A percentile compares a stretch with the other conserved stretches of the same genome.
These are phyloP conservation scores for Sciurus carolinensis DNA, from an alignment of 2,797 vertebrate species.

Conservation along the genomic window DNA sequence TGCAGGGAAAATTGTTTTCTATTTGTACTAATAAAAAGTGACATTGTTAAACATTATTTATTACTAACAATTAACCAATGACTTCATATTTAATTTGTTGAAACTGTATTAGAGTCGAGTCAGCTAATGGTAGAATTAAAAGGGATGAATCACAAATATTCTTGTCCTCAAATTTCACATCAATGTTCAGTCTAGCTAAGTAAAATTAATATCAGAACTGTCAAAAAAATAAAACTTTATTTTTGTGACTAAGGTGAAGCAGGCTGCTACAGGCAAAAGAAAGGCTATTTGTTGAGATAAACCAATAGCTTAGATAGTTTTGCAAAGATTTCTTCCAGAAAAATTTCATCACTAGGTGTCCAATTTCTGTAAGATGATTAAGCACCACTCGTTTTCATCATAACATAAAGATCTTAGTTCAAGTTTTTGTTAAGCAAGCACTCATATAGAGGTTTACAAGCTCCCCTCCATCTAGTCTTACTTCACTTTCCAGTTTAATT, in stretches of 20 bases:
- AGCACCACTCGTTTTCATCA: slow-evolving; percentile 63
- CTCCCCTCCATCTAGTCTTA: not conserved
- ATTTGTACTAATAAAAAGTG: slow-evolving; percentile 78
- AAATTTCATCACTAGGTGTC: slow-evolving; percentile 8
- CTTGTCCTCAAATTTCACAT: slow-evolving; percentile 71
- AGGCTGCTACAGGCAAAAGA: not conserved
- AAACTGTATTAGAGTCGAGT: slow-evolving; percentile 77
- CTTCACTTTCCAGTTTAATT: slow-evolving; percentile 19
- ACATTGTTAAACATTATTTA: slow-evolving; percentile 75
- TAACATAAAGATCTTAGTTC: not conserved
- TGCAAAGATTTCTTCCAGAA: not conserved
- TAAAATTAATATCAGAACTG: slow-evolving; percentile 59
- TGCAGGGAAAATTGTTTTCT: slow-evolving; percentile 77
- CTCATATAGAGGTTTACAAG: not conserved
- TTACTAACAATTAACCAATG: slow-evolving; percentile 77
- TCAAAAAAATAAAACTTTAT: not conserved
- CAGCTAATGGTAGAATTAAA: slow-evolving; percentile 77
- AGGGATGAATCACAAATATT: slow-evolving; percentile 58
- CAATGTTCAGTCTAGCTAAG: slow-evolving; percentile 60
- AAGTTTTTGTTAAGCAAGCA: not conserved
- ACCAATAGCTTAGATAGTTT: slow-evolving; percentile 33
- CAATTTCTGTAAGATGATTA: not conserved
- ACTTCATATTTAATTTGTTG: slow-evolving; percentile 79
- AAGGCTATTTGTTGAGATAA: not conserved
- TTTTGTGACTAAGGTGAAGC: not conserved